phyloP scores from a whole-genome alignment of 2,113 vertebrate genomes.

The Corvus hawaiiensis region DNA sequence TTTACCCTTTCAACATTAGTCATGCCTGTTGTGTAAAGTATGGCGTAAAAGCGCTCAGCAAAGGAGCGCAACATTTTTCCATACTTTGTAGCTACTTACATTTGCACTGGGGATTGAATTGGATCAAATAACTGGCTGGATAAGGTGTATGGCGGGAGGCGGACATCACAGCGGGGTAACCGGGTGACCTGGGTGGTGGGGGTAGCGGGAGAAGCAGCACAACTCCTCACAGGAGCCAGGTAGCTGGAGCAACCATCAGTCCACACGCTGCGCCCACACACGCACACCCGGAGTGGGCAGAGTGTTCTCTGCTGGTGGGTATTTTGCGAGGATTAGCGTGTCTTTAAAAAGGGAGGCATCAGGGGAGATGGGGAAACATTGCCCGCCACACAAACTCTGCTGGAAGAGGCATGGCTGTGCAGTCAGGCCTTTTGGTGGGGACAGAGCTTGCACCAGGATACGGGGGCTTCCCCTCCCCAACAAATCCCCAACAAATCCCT shows the following conservation, averaged over 20 bases:
- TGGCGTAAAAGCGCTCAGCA: background rate
- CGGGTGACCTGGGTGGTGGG: background rate
- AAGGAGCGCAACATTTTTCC: background rate
- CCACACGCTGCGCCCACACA: background rate
- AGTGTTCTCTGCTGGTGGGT: background rate
- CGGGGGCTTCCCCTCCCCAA: background rate
- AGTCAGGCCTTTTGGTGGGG: background rate
- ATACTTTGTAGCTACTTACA: background rate
- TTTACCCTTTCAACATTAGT: conserved; percentile 61
- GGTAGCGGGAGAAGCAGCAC: background rate
- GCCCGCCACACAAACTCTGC: background rate
- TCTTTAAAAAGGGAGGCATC: background rate
- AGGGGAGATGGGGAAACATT: background rate
- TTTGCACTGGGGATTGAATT: background rate
- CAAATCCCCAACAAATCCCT: background rate
- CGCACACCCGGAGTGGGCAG: accelerated
- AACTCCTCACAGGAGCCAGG: background rate
- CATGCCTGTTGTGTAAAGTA: conserved; percentile 37
- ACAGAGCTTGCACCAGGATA: background rate
- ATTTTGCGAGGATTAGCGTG: background rate
- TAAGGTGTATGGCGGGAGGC: accelerated
- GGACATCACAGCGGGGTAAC: accelerated
- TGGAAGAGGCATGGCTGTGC: background rate
- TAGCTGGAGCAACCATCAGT: background rate
- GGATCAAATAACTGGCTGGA: background rate